Percentiles rank a stretch among this genome's conserved stretches.
These are phyloP conservation scores for Oryzias melastigma DNA, from an alignment of 2,113 vertebrate genomes.

Conservation along the genomic window DNA sequence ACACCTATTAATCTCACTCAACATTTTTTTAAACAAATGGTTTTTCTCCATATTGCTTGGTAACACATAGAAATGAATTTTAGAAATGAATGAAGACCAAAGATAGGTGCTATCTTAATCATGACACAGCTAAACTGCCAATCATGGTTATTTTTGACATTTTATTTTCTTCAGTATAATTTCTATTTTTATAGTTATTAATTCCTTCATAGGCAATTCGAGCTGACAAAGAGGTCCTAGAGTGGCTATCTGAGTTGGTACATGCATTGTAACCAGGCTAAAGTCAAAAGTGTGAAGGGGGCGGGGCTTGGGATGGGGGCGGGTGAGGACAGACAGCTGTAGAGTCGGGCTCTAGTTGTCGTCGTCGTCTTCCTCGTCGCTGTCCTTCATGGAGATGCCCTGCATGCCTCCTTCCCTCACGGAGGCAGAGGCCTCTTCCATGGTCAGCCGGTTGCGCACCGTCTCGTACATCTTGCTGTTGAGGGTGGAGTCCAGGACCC, in stretches of 20 bases:
- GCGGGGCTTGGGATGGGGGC: conserved; percentile 17
- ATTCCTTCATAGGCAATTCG: conserved; percentile 90
- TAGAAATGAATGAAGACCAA: conserved; percentile 84
- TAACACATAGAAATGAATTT: conserved; percentile 94
- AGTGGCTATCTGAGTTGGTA: conserved; percentile 97
- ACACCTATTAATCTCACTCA: conserved; percentile 92
- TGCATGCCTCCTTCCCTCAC: conserved; percentile 96
- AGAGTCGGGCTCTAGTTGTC: conserved; percentile 67
- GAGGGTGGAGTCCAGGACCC: conserved; percentile 95
- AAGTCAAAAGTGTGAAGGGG: conserved; percentile 76
- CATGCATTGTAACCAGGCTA: conserved; percentile 96
- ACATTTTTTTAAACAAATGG: conserved; percentile 91
- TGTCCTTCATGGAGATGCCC: conserved; percentile 99
- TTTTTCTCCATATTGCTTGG: conserved; percentile 98
- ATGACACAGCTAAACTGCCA: conserved; percentile 95
- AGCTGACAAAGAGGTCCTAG: conserved; percentile 95
- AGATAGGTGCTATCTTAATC: conserved; percentile 91
- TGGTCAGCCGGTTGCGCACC: conserved; percentile 92
- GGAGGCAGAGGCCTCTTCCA: conserved; percentile 94
- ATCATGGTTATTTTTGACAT: conserved; percentile 76
- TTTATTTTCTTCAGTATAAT: conserved; percentile 76
- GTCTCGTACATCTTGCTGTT: conserved; percentile 99
- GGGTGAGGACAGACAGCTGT: conserved; percentile 13
- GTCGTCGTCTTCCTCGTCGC: conserved; percentile 95
- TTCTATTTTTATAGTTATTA: conserved; percentile 83